These are phyloP conservation scores for Noctua janthina DNA, from an alignment of 2,888 invertebrate species.

Conservation along the genomic window DNA sequence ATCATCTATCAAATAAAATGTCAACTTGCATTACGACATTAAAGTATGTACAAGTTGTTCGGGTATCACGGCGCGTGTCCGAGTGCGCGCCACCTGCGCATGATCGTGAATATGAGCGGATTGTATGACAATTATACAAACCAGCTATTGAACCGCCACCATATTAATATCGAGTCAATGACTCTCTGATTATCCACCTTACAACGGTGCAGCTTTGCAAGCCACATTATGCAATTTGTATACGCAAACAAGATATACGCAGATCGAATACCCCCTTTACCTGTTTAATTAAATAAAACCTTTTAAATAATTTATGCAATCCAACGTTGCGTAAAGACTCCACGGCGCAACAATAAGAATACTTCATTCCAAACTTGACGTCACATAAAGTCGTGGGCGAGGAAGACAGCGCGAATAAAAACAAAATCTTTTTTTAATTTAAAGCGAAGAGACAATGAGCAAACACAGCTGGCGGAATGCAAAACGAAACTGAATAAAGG, in stretches of 20 bases:
- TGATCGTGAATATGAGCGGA: constrained; percentile 71
- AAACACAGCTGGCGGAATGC: constrained; percentile 89
- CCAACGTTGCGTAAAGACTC: constrained; percentile 84
- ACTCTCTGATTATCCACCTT: constrained; percentile 63
- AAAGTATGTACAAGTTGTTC: constrained; percentile 60
- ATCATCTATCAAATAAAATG: constrained; percentile 43
- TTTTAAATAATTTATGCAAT: constrained; percentile 86
- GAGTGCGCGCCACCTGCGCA: constrained; percentile 72
- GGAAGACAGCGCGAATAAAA: constrained; percentile 84
- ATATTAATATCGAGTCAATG: constrained; percentile 65
- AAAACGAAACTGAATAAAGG: constrained; percentile 84
- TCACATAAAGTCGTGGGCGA: constrained; percentile 89
- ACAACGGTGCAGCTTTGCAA: constrained; percentile 58
- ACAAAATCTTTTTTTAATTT: constrained; percentile 86
- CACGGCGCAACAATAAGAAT: constrained; percentile 84
- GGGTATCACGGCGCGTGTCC: constrained; percentile 74
- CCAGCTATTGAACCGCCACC: constrained; percentile 55
- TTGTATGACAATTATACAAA: constrained; percentile 64
- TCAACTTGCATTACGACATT: constrained; percentile 23
- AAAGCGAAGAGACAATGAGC: constrained; percentile 88
- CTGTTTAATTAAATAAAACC: constrained; percentile 83
- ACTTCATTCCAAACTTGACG: constrained; percentile 88
- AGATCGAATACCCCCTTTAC: constrained; percentile 66
- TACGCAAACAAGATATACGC: constrained; percentile 52
- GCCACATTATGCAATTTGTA: constrained; percentile 67